A percentile compares a stretch with the other conserved stretches of the same genome.
phyloP scores from a whole-genome alignment of 2,113 vertebrate genomes.

The Trogon melanurus region DNA sequence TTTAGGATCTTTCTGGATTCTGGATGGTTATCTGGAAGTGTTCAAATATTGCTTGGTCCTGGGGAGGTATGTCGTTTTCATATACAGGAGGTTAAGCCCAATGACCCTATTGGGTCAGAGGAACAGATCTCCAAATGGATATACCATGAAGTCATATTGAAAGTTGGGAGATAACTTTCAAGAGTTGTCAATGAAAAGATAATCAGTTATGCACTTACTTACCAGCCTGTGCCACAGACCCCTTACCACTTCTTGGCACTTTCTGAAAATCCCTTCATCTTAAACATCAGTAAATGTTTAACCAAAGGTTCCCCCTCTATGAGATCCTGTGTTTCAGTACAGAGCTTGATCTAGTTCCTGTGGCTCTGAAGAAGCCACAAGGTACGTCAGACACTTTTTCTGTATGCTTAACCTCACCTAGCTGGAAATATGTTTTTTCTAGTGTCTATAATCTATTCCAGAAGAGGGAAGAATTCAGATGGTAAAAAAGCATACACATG shows the following conservation, averaged over 20 bases:
- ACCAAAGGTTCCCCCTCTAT: neutral
- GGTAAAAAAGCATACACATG: neutral
- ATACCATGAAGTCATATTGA: neutral
- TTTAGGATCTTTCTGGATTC: neutral
- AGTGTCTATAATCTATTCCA: neutral
- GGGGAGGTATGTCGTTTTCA: neutral
- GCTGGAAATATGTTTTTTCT: neutral
- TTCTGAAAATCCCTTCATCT: neutral
- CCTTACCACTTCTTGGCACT: neutral
- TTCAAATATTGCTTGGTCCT: neutral
- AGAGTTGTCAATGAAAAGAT: neutral
- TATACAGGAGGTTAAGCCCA: neutral
- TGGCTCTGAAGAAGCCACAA: neutral
- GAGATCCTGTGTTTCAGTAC: neutral
- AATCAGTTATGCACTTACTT: neutral
- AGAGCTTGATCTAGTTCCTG: neutral
- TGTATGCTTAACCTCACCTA: neutral
- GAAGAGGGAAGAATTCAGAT: neutral
- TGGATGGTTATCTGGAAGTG: neutral
- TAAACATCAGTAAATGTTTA: neutral
- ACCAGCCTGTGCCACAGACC: neutral
- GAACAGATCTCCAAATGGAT: neutral
- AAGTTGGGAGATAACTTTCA: neutral
- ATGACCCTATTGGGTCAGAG: neutral
- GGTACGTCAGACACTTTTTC: neutral